Percentiles rank a stretch among this genome's conserved stretches.
These are phyloP conservation scores for Octodon degus DNA, from an alignment of 2,113 vertebrate genomes.

Conservation along the genomic window DNA sequence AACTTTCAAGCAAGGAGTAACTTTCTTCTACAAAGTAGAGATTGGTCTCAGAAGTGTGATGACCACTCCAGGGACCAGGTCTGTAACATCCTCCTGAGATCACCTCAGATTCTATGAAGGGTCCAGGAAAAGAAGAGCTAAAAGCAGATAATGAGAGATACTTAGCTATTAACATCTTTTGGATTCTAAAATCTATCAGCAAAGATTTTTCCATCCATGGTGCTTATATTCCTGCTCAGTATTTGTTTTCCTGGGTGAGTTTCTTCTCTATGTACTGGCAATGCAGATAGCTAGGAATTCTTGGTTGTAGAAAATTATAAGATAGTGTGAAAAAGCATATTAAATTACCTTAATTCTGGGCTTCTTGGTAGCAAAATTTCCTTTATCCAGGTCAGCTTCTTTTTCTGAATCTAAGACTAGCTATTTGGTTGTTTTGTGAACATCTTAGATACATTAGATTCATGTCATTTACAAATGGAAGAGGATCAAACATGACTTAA, in stretches of 20 bases:
- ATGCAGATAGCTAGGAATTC: background rate
- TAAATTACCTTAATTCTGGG: background rate
- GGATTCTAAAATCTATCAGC: background rate
- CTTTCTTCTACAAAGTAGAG: background rate
- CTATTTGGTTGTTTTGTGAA: background rate
- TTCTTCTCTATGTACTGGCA: background rate
- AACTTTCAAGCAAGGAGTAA: background rate
- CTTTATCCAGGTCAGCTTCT: background rate
- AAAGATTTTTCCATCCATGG: background rate
- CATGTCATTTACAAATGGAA: background rate
- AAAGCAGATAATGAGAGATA: background rate
- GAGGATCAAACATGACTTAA: background rate
- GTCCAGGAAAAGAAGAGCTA: background rate
- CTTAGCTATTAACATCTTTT: background rate
- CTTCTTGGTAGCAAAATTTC: background rate
- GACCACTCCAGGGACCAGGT: background rate
- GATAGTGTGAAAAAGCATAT: background rate
- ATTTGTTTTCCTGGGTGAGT: constrained; percentile 42
- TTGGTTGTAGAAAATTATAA: background rate
- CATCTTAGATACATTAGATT: background rate
- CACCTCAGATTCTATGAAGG: background rate
- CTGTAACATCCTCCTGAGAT: constrained; percentile 26
- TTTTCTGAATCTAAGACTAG: background rate
- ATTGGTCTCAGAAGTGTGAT: background rate
- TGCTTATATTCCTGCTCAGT: background rate